Base-by-base conservation (phyloP, 1,140 invertebrate species). In the Pomacea maculata region DNA sequence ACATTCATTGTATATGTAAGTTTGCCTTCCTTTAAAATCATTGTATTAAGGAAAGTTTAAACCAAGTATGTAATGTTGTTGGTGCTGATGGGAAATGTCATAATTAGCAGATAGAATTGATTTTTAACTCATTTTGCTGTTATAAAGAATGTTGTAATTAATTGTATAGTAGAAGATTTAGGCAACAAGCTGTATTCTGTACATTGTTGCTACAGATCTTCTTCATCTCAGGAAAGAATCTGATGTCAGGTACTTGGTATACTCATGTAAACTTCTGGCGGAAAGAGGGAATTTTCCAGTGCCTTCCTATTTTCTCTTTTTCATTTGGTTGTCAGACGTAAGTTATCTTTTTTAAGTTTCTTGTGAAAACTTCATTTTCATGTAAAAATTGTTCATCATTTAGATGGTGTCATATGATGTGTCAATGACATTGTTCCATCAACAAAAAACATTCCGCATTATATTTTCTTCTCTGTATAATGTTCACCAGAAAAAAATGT, bases 251-350 rank as follows among this genome's bases (percentile, higher is more conserved):
- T 54, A 94, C 95, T 86, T 97, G 96, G 95, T 91, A 94, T 61
- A 88, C 94, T 15, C 93, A 95, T 83, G 94, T 98, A 1, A 93
- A 95, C 86, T 95, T 95, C 87, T 98, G 97, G 97, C 94, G 94
- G 87, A 94, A 96, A 7, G 92, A 94, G 7, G 96, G 96, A 3
- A 92, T 98, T 75, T 92, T 98, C 52, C 96, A 97, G 88, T 97
- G 96, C 91, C 92, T 99, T 83, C 97, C 98, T 1, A 98, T 99
- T 83, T 97, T 98, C 92, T 95, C 96, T 34, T 97, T 98, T 95
- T 97, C 97, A 4, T 92, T 98, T 70, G 97, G 96, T 82, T 98
- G 97, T 92, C 97, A 99, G 93, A 97, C 97, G 94, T 96, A 91
- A 93, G 94, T 93, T 77, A 5, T 29, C 7, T 70, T 14, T 72